Evolutionary conservation across 2,888 invertebrate genomes (phyloP), one percentile per base, ranked within the genome.

Genomic region (Tetragnatha montana): DNA sequence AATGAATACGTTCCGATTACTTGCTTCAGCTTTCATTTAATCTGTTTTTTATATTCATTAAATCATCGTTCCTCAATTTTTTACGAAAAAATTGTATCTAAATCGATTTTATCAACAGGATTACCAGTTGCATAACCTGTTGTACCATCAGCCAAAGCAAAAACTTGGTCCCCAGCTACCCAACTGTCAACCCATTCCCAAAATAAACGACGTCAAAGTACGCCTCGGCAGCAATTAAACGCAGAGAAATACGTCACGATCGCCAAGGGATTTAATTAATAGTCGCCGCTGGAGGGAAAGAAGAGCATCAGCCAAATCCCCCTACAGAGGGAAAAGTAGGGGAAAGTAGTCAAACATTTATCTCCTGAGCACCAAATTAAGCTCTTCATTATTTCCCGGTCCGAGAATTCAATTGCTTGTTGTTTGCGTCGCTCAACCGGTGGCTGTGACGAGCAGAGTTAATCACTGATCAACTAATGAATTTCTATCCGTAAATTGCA

Each of bases 191-290:
- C 73, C 22, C 17, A n/a, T 51, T n/a, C 73, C 8, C 50, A n/a
- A 51, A 74, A 22, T 14, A 73, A 82, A 82, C 74, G 73, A 69
- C 83, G 75, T 68, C 35, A n/a, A 21, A 49, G 75, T 47, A 76
- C 76, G 21, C n/a, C 75, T 35, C 70, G 22, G 60, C 73, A 74
- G 60, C 82, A 82, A 82, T 82, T 82, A 82, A 73, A 74, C 22
- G 74, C 51, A 82, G 60, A 17, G 73, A 73, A 35, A 12, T 17
- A 35, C 69, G 47, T 84, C 83, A 68, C 75, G 76, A 69, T 69
- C 68, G 75, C 75, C 83, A 19, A 8, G 83, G 68, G 83, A 49
- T 84, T 84, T 84, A 84, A 84, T 84, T 84, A 84, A 84, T 76
- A 76, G 69, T 84, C 76, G 49, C 60, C 76, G 60, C 75, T 74